Conservation (phyloP, 1,140 invertebrate species). For the Penaeus chinensis region DNA sequence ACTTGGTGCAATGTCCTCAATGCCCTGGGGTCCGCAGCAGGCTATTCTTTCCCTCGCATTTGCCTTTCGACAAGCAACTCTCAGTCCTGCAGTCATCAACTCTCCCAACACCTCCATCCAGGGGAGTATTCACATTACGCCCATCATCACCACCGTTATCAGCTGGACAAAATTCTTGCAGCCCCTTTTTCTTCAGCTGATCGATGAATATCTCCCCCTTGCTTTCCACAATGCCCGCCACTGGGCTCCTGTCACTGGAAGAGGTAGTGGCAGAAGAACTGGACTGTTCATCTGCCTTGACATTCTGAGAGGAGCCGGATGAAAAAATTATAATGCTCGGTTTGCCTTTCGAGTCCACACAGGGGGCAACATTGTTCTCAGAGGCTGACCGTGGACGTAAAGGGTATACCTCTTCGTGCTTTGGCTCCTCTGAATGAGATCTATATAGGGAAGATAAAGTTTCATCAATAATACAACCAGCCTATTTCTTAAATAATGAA, state of each 20-base stretch:
- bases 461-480: neutral
- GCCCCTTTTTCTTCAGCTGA: too few species aligned
- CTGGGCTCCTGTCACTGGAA: slow-evolving; percentile 45
- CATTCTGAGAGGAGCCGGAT: neutral
- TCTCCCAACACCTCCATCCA: too few species aligned
- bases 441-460: slow-evolving; percentile 7
- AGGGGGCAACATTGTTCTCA: slow-evolving; percentile 45
- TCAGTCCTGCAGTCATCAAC: too few species aligned
- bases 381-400: slow-evolving; percentile 45
- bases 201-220: neutral
- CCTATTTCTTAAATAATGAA: too few species aligned
- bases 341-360: slow-evolving; percentile 10
- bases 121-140: too few species aligned
- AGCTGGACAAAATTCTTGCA: too few species aligned
- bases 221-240: neutral
- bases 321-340: slow-evolving; percentile 49
- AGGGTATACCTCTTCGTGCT: slow-evolving; percentile 25
- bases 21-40: neutral
- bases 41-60: neutral
- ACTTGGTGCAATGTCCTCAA: too few species aligned
- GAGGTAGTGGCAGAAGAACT: slow-evolving; percentile 47
- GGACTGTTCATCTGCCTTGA: slow-evolving; percentile 17
- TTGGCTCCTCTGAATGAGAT: slow-evolving; percentile 54
- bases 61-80: too few species aligned
- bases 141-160: too few species aligned